Evolutionary conservation across 1,140 invertebrate species (phyloP).

Genomic region (Anastrepha obliqua): DNA sequence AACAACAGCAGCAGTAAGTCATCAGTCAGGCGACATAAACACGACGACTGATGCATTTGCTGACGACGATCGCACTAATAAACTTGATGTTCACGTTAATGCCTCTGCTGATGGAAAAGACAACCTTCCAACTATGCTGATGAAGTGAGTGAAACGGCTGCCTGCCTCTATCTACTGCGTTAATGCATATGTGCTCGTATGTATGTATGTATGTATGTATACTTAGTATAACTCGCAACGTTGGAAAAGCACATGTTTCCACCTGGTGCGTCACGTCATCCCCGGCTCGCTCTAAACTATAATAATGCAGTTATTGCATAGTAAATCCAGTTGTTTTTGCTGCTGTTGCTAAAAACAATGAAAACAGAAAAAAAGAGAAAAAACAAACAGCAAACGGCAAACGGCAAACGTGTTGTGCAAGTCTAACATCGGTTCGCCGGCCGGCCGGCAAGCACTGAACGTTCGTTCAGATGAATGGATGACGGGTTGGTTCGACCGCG

Average conservation of each 20-base stretch:
- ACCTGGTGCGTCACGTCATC: slow-evolving; percentile 10
- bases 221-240: background rate
- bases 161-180: background rate
- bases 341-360: background rate
- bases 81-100: background rate
- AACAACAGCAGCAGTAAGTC: background rate
- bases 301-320: background rate
- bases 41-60: background rate
- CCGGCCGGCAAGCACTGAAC: background rate
- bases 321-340: background rate
- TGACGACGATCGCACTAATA: background rate
- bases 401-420: background rate
- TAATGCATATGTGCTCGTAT: background rate
- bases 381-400: no score
- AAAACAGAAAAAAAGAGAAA: no score
- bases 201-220: background rate
- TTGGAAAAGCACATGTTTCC: slow-evolving; percentile 19
- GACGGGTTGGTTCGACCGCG: background rate
- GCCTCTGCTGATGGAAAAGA: background rate
- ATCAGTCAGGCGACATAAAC: background rate
- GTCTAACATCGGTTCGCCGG: background rate
- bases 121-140: background rate
- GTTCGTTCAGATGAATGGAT: background rate
- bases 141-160: background rate
- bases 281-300: background rate